Percentiles rank a stretch among this genome's conserved stretches.
Evolutionary conservation across 2,797 vertebrate genomes (phyloP).

Genomic region (Odontamblyopus lacepedii): DNA sequence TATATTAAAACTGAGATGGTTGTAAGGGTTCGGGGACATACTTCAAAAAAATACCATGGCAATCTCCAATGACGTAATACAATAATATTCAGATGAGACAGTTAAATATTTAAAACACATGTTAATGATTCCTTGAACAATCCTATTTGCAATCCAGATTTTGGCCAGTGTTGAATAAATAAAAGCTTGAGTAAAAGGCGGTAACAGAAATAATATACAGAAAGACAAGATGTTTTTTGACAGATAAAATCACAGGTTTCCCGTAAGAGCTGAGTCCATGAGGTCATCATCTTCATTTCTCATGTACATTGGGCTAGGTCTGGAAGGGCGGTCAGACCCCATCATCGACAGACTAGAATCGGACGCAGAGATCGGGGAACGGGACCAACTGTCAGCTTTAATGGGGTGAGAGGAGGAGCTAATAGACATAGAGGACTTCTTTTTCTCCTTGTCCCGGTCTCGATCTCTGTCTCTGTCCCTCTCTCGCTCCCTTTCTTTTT

Average conservation of each 20-base stretch:
- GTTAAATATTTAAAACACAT: conserved; percentile 43
- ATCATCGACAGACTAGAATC: conserved; percentile 90
- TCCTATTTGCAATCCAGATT: conserved; percentile 18
- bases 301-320: conserved; percentile 90
- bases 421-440: conserved; percentile 80
- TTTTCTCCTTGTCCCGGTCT: conserved; percentile 80
- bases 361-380: conserved; percentile 89
- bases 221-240: conserved; percentile 2
- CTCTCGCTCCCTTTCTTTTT: conserved; percentile 89
- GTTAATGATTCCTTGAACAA: conserved; percentile 23
- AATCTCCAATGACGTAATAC: conserved; percentile 10
- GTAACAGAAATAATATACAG: background rate
- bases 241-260: conserved; percentile 78
- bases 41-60: conserved; percentile 20
- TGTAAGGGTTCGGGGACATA: conserved; percentile 14
- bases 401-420: conserved; percentile 82
- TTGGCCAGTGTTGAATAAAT: conserved; percentile 61
- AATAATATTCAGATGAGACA: conserved; percentile 31
- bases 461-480: conserved; percentile 86
- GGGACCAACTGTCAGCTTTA: conserved; percentile 95
- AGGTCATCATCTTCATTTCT: conserved; percentile 96
- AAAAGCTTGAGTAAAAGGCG: conserved; percentile 43
- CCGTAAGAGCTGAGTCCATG: conserved; percentile 96
- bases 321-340: conserved; percentile 84
- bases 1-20: conserved; percentile 24